Evolutionary conservation across 1,140 invertebrate species (phyloP).

Genomic region (Delia radicum): DNA sequence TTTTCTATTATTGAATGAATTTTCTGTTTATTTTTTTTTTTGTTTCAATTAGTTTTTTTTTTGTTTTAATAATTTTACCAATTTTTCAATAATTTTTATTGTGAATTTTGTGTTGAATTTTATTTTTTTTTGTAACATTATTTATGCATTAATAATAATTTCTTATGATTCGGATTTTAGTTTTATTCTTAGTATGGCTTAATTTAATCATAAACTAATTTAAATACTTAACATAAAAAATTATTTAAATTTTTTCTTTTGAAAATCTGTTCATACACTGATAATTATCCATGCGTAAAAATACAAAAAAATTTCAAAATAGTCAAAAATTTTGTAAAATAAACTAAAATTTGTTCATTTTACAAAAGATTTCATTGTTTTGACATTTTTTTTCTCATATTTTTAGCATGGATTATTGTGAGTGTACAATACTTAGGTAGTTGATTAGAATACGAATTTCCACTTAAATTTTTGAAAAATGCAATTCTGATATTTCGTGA

Average conservation of each 20-base stretch:
- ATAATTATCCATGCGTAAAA: too few relatives aligned
- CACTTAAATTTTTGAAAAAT: too few relatives aligned
- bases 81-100: background rate
- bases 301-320: too few relatives aligned
- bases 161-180: background rate
- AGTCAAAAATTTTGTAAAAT: too few relatives aligned
- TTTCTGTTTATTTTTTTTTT: background rate
- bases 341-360: too few relatives aligned
- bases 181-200: background rate
- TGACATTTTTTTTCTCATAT: too few relatives aligned
- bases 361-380: too few relatives aligned
- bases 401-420: too few relatives aligned
- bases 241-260: background rate
- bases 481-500: too few relatives aligned
- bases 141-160: background rate
- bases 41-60: background rate
- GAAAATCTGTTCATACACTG: too few relatives aligned
- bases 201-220: background rate
- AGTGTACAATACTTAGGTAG: too few relatives aligned
- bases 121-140: background rate
- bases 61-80: background rate
- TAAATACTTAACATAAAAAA: conserved; percentile 1
- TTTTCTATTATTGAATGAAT: background rate
- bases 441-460: too few relatives aligned
- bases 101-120: background rate